Conservation (phyloP, 2,113 vertebrate species). For the Chloroceryle aenea region DNA sequence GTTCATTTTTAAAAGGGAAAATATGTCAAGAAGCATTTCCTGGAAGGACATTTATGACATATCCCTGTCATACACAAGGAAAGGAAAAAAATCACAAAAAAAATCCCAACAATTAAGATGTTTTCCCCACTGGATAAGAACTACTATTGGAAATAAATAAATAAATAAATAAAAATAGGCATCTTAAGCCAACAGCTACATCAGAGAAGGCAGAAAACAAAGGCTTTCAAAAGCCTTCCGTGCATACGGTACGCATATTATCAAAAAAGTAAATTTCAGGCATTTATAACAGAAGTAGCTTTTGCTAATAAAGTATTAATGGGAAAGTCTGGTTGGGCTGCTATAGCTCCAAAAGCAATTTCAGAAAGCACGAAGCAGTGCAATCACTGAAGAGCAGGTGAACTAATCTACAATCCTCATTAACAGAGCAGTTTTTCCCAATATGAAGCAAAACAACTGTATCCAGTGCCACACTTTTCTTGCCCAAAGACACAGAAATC, state of each 20-base stretch:
- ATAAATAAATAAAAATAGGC: too few relatives aligned
- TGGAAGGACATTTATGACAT: background rate
- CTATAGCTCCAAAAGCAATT: constrained; percentile 22
- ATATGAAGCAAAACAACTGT: background rate
- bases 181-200: background rate
- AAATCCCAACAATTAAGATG: background rate
- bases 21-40: background rate
- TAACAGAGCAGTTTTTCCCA: constrained; percentile 15
- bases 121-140: background rate
- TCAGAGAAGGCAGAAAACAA: background rate
- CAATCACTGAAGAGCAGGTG: constrained; percentile 5
- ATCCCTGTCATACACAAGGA: too few relatives aligned
- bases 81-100: too few relatives aligned
- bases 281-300: background rate
- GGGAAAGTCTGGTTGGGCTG: constrained; percentile 1
- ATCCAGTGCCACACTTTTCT: background rate
- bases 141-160: too few relatives aligned
- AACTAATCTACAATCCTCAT: background rate
- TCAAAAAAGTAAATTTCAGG: background rate
- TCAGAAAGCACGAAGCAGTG: background rate
- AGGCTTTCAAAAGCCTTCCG: background rate
- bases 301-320: constrained; percentile 54
- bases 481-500: background rate
- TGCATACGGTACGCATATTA: background rate
- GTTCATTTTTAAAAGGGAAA: background rate